Percentiles rank a stretch among this genome's conserved stretches.
Evolutionary conservation across 2,113 vertebrate genomes (phyloP).

Genomic region (Mustela nigripes): DNA sequence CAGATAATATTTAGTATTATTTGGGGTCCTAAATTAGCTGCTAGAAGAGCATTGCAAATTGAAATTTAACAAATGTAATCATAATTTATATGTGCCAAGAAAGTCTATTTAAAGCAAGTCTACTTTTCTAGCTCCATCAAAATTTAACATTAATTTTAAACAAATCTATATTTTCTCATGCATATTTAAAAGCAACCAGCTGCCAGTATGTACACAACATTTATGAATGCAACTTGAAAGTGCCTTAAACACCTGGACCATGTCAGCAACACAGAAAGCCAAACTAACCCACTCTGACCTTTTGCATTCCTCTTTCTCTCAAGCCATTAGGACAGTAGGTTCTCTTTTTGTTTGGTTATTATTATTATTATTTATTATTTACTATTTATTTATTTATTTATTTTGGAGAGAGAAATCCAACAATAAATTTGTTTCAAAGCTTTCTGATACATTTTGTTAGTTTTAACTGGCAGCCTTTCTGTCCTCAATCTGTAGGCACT

Average conservation of each 20-base stretch:
- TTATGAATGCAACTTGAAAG: background rate
- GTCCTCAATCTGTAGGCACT: background rate
- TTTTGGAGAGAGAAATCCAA: background rate
- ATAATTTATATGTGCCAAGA: constrained; percentile 15
- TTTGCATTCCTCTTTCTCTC: background rate
- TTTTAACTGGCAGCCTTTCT: background rate
- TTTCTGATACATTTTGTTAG: background rate
- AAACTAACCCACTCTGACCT: background rate
- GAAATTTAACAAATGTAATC: constrained; percentile 28
- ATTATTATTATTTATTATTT: too few relatives aligned
- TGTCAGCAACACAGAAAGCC: background rate
- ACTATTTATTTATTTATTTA: background rate
- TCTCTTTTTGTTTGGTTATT: background rate
- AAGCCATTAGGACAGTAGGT: background rate
- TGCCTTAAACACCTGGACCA: background rate
- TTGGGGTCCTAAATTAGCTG: background rate
- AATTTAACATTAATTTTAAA: constrained; percentile 61
- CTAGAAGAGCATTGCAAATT: background rate
- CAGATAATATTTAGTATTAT: background rate
- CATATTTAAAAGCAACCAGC: constrained; percentile 32
- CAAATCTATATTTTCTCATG: constrained; percentile 41
- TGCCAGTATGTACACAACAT: background rate
- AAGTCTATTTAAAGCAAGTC: constrained; percentile 10
- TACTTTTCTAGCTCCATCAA: constrained; percentile 25
- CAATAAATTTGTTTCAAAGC: background rate